Conservation (phyloP, 2,888 invertebrate genomes). For the Lasioglossum morio region DNA sequence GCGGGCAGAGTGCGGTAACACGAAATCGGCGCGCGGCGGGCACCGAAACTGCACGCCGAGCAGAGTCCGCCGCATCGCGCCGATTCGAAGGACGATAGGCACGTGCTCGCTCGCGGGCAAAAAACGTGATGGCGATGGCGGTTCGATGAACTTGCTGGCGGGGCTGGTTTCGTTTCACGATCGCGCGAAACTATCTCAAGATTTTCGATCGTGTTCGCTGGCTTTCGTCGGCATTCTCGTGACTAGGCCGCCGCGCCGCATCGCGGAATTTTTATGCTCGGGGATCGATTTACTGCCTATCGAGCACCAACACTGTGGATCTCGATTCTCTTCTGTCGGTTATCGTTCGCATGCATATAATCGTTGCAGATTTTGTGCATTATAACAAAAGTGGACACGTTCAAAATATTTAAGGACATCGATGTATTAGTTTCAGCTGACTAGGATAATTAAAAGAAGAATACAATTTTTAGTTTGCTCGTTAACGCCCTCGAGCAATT, state of each 20-base stretch:
- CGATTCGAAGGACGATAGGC: constrained; percentile 51
- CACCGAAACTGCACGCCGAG: constrained; percentile 23
- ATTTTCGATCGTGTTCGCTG: constrained; percentile 18
- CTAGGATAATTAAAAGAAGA: too few relatives aligned
- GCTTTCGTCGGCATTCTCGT: constrained; percentile 9
- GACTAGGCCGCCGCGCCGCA: constrained; percentile 35
- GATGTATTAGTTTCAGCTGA: too few relatives aligned
- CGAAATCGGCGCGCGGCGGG: constrained; percentile 7
- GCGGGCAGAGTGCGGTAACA: constrained; percentile 1
- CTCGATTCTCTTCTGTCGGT: neutral
- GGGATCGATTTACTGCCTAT: constrained; percentile 57
- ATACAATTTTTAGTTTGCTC: neutral
- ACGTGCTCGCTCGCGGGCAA: constrained; percentile 46
- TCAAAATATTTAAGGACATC: too few relatives aligned
- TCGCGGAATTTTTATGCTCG: constrained; percentile 42
- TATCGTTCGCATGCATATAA: neutral
- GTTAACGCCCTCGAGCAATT: neutral
- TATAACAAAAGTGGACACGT: too few relatives aligned
- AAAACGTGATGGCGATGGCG: constrained; percentile 65
- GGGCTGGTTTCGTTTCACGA: constrained; percentile 20
- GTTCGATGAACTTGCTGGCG: constrained; percentile 55
- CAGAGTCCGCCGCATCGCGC: constrained; percentile 43
- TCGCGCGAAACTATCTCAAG: constrained; percentile 22
- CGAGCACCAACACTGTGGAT: constrained; percentile 5
- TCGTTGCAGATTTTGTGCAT: too few relatives aligned